phyloP scores from a whole-genome alignment of 2,113 vertebrate genomes.

The Lates calcarifer region DNA sequence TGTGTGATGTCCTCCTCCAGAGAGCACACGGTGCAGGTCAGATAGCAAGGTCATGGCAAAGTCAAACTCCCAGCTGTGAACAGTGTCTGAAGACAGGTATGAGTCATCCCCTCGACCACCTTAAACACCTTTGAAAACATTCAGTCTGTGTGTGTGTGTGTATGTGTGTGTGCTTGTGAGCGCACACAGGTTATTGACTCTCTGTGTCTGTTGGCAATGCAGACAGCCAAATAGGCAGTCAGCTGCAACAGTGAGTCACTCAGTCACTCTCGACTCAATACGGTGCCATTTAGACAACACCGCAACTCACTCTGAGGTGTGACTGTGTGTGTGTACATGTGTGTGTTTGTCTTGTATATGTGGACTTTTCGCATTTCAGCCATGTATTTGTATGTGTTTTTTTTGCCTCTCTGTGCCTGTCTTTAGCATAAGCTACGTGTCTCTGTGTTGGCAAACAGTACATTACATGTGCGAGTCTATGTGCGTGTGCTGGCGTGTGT shows the following conservation, averaged over 20 bases:
- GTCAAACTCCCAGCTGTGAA: constrained; percentile 52
- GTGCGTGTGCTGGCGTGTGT: background rate
- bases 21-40: constrained; percentile 12
- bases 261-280: constrained; percentile 55
- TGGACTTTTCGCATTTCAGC: constrained; percentile 11
- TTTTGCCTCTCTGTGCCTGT: constrained; percentile 9
- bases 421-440: constrained; percentile 1
- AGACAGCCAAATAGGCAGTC: constrained; percentile 61
- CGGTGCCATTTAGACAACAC: constrained; percentile 38
- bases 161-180: constrained; percentile 16
- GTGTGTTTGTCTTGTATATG: constrained; percentile 2
- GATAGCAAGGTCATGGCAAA: constrained; percentile 44
- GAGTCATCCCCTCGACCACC: constrained; percentile 56
- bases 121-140: constrained; percentile 35
- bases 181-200: constrained; percentile 27
- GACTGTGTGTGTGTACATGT: background rate
- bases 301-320: constrained; percentile 31
- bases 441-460: constrained; percentile 20
- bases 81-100: constrained; percentile 47
- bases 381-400: background rate
- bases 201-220: constrained; percentile 35
- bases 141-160: constrained; percentile 1
- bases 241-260: constrained; percentile 62
- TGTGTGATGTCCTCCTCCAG: background rate
- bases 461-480: constrained; percentile 1